Percentiles rank a stretch among this genome's conserved stretches.
Conservation (phyloP, 2,888 invertebrate species). For the Melieria crassipennis region DNA sequence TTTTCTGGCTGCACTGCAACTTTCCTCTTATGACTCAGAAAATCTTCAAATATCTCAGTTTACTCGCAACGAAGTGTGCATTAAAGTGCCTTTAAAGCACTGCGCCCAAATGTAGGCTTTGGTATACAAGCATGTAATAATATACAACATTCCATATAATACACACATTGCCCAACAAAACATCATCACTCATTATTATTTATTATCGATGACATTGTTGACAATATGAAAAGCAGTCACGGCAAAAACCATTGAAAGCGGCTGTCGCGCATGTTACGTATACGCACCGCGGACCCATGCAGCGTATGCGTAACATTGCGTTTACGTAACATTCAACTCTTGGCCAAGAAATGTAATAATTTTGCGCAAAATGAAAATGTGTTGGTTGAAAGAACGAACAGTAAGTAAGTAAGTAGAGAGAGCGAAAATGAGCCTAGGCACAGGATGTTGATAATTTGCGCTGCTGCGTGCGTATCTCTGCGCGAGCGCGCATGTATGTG, state of each 20-base stretch:
- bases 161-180: not conserved
- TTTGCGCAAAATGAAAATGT: not conserved
- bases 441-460: constrained; percentile 28
- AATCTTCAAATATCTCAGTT: too few species aligned
- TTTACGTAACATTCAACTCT: constrained; percentile 12
- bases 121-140: too few species aligned
- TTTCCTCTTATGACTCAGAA: too few species aligned
- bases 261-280: constrained; percentile 13
- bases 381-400: not conserved
- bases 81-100: too few species aligned
- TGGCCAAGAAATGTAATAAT: constrained; percentile 9
- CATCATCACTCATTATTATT: constrained; percentile 33
- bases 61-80: too few species aligned
- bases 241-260: not conserved
- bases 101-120: too few species aligned
- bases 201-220: constrained; percentile 34
- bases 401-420: constrained; percentile 8
- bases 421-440: constrained; percentile 7
- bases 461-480: not conserved
- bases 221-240: constrained; percentile 12
- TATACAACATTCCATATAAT: too few species aligned
- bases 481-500: not conserved
- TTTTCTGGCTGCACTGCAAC: too few species aligned
- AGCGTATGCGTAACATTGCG: not conserved
- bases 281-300: not conserved